phyloP scores from a whole-genome alignment of 1,140 invertebrate species.

The Amyelois transitella region DNA sequence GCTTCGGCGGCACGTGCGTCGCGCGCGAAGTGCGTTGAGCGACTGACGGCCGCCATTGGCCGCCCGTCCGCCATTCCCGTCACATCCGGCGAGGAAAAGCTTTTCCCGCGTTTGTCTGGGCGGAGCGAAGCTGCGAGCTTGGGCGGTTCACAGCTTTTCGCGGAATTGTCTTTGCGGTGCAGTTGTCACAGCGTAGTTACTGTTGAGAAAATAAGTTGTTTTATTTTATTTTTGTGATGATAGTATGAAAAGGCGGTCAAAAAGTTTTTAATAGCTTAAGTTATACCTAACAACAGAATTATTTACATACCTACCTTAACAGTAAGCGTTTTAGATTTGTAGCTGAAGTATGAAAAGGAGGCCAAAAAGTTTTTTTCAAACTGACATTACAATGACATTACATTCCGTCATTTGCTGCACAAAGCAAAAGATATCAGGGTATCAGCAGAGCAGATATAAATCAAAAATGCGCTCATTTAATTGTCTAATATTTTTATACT shows the following conservation, averaged over 20 bases:
- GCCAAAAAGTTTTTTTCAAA: too few relatives aligned
- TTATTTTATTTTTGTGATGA: too few relatives aligned
- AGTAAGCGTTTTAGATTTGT: neutral
- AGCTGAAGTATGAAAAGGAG: neutral
- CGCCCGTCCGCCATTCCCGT: constrained; percentile 5
- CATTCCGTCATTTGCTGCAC: neutral
- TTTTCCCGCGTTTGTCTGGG: constrained; percentile 50
- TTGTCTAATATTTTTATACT: neutral
- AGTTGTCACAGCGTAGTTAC: too few relatives aligned
- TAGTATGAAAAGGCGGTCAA: too few relatives aligned
- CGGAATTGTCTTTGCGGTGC: too few relatives aligned
- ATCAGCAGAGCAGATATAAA: neutral
- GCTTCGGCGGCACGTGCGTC: constrained; percentile 13
- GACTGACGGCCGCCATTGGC: constrained; percentile 38
- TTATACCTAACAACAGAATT: too few relatives aligned
- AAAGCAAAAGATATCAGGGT: neutral
- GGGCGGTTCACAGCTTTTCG: constrained; percentile 18
- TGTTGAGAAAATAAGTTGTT: too few relatives aligned
- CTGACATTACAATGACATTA: neutral
- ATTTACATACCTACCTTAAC: too few relatives aligned
- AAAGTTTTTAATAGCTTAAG: too few relatives aligned
- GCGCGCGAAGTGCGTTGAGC: constrained; percentile 31
- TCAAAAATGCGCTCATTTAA: neutral
- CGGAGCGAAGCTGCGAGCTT: constrained; percentile 35
- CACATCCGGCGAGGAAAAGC: constrained; percentile 25